Conservation (phyloP, 2,797 vertebrate species). For the Thamnophis elegans region DNA sequence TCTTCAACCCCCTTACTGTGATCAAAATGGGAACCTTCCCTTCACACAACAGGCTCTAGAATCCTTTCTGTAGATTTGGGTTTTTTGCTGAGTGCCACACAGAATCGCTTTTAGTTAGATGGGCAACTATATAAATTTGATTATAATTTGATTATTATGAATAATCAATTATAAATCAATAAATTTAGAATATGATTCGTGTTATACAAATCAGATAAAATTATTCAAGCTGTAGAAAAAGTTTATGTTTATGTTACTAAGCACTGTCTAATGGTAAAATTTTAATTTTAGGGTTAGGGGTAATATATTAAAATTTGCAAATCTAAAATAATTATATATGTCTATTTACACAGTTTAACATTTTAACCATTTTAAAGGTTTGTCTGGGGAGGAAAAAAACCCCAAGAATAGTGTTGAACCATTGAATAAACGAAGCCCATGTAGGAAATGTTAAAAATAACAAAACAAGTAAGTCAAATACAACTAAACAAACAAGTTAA, state of each 20-base stretch:
- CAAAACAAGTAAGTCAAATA: conserved; percentile 7
- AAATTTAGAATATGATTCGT: not conserved
- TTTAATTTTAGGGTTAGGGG: not conserved
- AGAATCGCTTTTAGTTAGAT: not conserved
- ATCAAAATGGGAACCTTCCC: not conserved
- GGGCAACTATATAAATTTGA: not conserved
- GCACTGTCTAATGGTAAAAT: not conserved
- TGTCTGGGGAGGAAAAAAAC: not conserved
- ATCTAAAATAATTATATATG: not conserved
- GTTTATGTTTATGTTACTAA: conserved; percentile 1
- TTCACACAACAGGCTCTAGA: not conserved
- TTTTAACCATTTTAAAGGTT: not conserved
- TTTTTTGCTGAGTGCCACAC: not conserved
- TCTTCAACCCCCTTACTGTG: not conserved
- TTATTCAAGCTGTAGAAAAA: not conserved
- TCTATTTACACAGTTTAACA: not conserved
- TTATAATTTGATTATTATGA: not conserved
- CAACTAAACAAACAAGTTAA: conserved; percentile 6
- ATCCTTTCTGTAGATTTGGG: not conserved
- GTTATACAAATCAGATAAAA: not conserved
- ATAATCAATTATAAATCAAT: not conserved
- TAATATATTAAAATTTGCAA: not conserved
- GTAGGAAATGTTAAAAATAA: not conserved
- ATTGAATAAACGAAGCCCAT: not conserved
- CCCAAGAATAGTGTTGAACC: not conserved